phyloP scores from a whole-genome alignment of 2,888 invertebrate species.

The Melanotus villosus region DNA sequence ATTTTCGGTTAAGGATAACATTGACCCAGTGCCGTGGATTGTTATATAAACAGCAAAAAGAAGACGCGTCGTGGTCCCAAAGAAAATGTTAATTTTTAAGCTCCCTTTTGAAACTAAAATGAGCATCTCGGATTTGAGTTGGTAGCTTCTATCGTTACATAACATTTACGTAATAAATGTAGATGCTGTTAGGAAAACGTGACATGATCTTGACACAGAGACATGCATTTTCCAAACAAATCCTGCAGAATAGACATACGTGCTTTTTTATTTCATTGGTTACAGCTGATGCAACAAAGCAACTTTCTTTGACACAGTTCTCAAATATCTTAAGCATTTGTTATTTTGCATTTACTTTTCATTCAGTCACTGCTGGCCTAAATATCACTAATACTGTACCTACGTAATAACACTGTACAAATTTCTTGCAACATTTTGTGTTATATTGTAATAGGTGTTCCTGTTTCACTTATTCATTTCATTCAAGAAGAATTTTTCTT shows the following conservation, averaged over 20 bases:
- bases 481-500: no score
- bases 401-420: conserved; percentile 20
- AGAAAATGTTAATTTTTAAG: background rate
- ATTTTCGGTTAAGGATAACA: conserved; percentile 28
- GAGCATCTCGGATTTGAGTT: no score
- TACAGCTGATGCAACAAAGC: conserved; percentile 33
- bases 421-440: conserved; percentile 3
- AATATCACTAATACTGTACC: background rate
- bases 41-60: conserved; percentile 16
- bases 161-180: conserved; percentile 27
- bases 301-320: conserved; percentile 34
- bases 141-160: conserved; percentile 21
- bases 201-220: conserved; percentile 26
- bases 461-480: no score
- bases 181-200: conserved; percentile 22
- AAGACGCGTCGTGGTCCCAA: conserved; percentile 10
- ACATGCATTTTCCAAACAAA: conserved; percentile 20
- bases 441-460: no score
- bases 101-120: conserved; percentile 1
- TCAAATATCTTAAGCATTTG: conserved; percentile 34
- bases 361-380: conserved; percentile 20
- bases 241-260: conserved; percentile 23
- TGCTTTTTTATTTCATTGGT: conserved; percentile 28
- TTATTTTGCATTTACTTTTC: conserved; percentile 30
- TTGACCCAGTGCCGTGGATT: conserved; percentile 24